Percentiles rank a stretch among this genome's conserved stretches.
These are phyloP conservation scores for Clistopyga incitator DNA, from an alignment of 2,888 invertebrate species.

Conservation along the genomic window DNA sequence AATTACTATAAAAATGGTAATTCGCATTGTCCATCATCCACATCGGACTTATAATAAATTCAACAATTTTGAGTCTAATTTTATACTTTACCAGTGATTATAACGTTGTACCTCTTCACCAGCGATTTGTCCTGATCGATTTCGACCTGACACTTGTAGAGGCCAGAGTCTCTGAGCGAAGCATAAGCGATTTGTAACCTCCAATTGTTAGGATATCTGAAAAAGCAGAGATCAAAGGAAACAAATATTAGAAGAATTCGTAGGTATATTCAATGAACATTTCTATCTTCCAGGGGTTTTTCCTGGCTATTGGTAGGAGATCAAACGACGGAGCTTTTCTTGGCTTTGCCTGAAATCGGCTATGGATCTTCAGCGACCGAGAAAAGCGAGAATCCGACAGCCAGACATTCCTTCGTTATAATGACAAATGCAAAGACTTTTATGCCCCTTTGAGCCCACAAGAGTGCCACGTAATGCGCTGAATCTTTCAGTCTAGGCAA, in stretches of 20 bases:
- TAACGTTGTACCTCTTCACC: slow-evolving; percentile 86
- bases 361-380: slow-evolving; percentile 8
- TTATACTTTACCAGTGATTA: slow-evolving; percentile 84
- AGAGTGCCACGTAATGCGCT: slow-evolving; percentile 21
- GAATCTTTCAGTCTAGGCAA: background rate
- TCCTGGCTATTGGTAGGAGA: slow-evolving; percentile 30
- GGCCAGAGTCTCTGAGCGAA: slow-evolving; percentile 87
- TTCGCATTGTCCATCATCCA: background rate
- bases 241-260: slow-evolving; percentile 45
- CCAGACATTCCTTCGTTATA: slow-evolving; percentile 18
- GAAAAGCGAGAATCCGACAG: slow-evolving; percentile 5
- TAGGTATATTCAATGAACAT: slow-evolving; percentile 21
- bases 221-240: slow-evolving; percentile 59
- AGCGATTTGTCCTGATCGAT: slow-evolving; percentile 86
- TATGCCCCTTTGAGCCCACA: slow-evolving; percentile 5
- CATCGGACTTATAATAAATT: background rate
- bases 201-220: slow-evolving; percentile 87
- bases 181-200: slow-evolving; percentile 87
- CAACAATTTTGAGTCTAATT: background rate
- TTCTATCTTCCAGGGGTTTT: slow-evolving; percentile 21
- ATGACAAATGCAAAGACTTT: slow-evolving; percentile 49
- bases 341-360: slow-evolving; percentile 17
- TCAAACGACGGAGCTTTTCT: slow-evolving; percentile 35
- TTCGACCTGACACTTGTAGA: slow-evolving; percentile 88
- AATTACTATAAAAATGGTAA: background rate